These are phyloP conservation scores for Diaperis boleti DNA, from an alignment of 2,888 invertebrate genomes.

Conservation along the genomic window DNA sequence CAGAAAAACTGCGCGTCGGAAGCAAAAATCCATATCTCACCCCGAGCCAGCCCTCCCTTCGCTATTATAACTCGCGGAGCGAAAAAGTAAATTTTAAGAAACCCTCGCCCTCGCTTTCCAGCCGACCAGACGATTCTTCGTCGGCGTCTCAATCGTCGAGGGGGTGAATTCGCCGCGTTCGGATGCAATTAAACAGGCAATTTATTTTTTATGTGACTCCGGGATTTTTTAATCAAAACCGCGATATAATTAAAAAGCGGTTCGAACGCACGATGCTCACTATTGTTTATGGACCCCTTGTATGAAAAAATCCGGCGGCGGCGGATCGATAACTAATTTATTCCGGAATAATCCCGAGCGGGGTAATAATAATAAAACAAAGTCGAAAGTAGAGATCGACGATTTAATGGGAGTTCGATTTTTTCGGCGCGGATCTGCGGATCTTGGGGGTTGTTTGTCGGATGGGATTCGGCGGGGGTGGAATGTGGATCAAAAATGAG, in stretches of 20 bases:
- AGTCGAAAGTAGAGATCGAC: constrained; percentile 7
- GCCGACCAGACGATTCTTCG: constrained; percentile 58
- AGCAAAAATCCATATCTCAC: constrained; percentile 68
- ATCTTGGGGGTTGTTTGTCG: too few species aligned
- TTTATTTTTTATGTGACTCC: constrained; percentile 65
- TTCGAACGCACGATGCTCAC: constrained; percentile 63
- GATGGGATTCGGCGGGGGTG: too few species aligned
- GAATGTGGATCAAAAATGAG: too few species aligned
- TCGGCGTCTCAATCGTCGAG: constrained; percentile 48
- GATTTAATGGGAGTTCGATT: constrained; percentile 11
- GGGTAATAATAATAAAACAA: constrained; percentile 20
- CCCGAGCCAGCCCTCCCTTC: constrained; percentile 56
- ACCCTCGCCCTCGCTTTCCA: constrained; percentile 62
- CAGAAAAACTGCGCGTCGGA: constrained; percentile 65
- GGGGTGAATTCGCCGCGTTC: constrained; percentile 41
- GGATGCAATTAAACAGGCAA: constrained; percentile 66
- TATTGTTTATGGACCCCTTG: constrained; percentile 44
- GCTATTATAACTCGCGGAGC: constrained; percentile 67
- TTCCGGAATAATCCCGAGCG: constrained; percentile 17
- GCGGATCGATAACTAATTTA: constrained; percentile 31
- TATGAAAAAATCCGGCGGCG: constrained; percentile 6
- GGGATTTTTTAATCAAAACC: constrained; percentile 66
- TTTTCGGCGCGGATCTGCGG: too few species aligned
- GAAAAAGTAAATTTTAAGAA: constrained; percentile 67
- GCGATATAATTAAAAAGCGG: constrained; percentile 61